These are phyloP conservation scores for Caprella mutica DNA, from an alignment of 2,888 invertebrate genomes.

Conservation along the genomic window DNA sequence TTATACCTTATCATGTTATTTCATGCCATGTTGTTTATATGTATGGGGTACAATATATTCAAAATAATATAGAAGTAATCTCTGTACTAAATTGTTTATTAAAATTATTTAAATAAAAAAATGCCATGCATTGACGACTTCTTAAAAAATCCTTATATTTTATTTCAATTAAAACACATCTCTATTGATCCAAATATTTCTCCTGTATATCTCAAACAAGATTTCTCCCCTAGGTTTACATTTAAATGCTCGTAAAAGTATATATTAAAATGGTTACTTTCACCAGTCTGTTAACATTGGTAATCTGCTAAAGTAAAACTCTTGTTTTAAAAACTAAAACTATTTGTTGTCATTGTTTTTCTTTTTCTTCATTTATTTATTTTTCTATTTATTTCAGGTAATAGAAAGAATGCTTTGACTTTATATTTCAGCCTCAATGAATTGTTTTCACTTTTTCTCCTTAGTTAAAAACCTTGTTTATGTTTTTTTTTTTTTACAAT, in stretches of 20 bases:
- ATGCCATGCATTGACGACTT: no score
- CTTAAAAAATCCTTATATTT: no score
- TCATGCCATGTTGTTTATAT: background rate
- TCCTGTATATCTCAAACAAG: background rate
- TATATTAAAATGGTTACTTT: constrained; percentile 2
- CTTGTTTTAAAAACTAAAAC: background rate
- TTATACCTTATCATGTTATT: background rate
- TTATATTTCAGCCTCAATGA: background rate
- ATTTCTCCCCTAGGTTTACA: background rate
- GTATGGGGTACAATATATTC: background rate
- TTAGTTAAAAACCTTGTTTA: constrained; percentile 3
- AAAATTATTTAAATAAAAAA: no score
- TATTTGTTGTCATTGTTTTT: constrained; percentile 10
- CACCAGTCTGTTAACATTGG: background rate
- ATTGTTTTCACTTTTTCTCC: constrained; percentile 5
- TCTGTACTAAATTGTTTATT: no score
- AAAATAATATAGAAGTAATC: no score
- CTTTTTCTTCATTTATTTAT: constrained; percentile 10
- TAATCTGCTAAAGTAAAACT: background rate
- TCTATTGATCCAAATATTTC: no score
- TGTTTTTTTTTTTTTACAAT: constrained; percentile 5
- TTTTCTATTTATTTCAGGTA: constrained; percentile 9
- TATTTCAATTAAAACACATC: no score
- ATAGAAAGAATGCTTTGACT: no score
- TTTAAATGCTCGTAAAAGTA: background rate